A percentile compares a stretch with the other conserved stretches of the same genome.
Conservation (phyloP, 2,888 invertebrate species). For the Lepidochrysops patricia region DNA sequence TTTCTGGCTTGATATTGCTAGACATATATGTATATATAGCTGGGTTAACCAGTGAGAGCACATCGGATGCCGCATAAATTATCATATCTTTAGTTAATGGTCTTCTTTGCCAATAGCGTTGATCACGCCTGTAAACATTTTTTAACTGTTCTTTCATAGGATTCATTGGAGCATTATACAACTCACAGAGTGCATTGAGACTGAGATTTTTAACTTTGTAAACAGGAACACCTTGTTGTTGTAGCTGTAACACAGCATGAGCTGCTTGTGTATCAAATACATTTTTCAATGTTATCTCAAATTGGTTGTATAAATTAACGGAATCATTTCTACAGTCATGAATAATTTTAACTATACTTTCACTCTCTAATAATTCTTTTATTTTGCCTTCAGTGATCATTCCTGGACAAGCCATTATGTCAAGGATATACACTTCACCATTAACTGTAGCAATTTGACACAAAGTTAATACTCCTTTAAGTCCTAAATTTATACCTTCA, state of each 20-base stretch:
- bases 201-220: slow-evolving; percentile 96
- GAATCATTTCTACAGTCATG: slow-evolving; percentile 96
- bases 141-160: slow-evolving; percentile 93
- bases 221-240: slow-evolving; percentile 91
- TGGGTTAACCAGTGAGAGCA: slow-evolving; percentile 89
- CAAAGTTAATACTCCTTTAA: slow-evolving; percentile 90
- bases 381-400: slow-evolving; percentile 86
- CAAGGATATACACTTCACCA: slow-evolving; percentile 90
- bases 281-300: slow-evolving; percentile 85
- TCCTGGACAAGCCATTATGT: slow-evolving; percentile 87
- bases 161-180: slow-evolving; percentile 90
- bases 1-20: slow-evolving; percentile 81
- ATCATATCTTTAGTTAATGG: slow-evolving; percentile 94
- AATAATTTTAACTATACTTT: slow-evolving; percentile 88
- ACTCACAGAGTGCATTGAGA: slow-evolving; percentile 91
- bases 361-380: slow-evolving; percentile 85
- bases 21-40: slow-evolving; percentile 82
- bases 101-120: slow-evolving; percentile 91
- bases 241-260: slow-evolving; percentile 92
- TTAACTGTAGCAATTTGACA: slow-evolving; percentile 88
- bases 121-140: slow-evolving; percentile 88
- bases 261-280: slow-evolving; percentile 96
- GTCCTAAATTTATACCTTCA: slow-evolving; percentile 93
- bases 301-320: slow-evolving; percentile 89
- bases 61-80: slow-evolving; percentile 92